A percentile compares a stretch with the other conserved stretches of the same genome.
phyloP scores from a whole-genome alignment of 2,113 vertebrate species.

The Menura novaehollandiae region DNA sequence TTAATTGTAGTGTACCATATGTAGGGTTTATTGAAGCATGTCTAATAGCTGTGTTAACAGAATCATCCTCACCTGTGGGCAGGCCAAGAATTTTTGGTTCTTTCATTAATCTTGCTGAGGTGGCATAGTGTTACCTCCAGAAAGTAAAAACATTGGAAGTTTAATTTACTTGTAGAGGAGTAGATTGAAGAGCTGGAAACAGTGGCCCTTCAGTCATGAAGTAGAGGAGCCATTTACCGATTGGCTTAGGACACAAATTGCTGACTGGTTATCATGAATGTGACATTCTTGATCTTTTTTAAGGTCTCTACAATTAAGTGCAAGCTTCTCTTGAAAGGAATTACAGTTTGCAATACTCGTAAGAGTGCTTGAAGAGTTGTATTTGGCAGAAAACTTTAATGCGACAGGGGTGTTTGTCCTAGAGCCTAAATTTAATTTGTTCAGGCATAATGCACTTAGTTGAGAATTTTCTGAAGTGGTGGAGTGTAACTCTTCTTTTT shows the following conservation, averaged over 20 bases:
- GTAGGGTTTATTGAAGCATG: not conserved
- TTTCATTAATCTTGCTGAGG: not conserved
- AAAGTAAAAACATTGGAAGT: not conserved
- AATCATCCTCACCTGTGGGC: not conserved
- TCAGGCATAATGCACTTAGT: not conserved
- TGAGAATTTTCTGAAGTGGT: not conserved
- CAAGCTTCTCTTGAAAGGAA: not conserved
- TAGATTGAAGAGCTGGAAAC: not conserved
- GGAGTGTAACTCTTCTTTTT: not conserved
- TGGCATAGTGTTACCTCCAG: not conserved
- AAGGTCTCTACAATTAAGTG: not conserved
- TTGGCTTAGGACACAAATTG: not conserved
- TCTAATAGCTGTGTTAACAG: not conserved
- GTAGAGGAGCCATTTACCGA: not conserved
- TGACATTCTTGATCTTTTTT: not conserved
- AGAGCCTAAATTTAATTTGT: conserved; percentile 5
- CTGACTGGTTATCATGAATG: not conserved
- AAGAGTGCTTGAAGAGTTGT: not conserved
- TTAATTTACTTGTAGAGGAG: not conserved
- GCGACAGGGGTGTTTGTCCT: not conserved
- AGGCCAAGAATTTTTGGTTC: not conserved
- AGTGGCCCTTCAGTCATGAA: not conserved
- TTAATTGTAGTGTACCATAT: not conserved
- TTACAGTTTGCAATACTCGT: not conserved
- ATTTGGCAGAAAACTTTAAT: not conserved